Percentiles rank a stretch among this genome's conserved stretches.
phyloP scores from a whole-genome alignment of 2,797 vertebrate genomes.

The Aeoliscus strigatus region DNA sequence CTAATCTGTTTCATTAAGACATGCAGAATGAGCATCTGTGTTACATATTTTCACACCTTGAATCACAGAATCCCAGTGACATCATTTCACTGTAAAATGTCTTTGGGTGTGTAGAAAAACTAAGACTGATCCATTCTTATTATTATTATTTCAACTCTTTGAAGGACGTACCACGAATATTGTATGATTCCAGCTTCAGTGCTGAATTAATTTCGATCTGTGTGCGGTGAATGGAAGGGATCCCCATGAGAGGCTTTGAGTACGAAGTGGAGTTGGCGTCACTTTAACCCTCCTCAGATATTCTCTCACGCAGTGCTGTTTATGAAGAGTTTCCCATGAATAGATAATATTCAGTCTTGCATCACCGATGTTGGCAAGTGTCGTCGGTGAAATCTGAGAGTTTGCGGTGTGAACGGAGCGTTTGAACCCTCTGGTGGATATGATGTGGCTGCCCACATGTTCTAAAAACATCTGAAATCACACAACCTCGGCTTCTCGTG shows the following conservation, averaged over 20 bases:
- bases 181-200: too few relatives aligned
- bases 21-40: slow-evolving; percentile 42
- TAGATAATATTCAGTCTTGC: too few relatives aligned
- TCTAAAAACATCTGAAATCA: not conserved
- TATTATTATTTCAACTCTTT: too few relatives aligned
- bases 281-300: too few relatives aligned
- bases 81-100: too few relatives aligned
- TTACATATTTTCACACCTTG: slow-evolving; percentile 21
- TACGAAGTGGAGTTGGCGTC: too few relatives aligned
- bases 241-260: too few relatives aligned
- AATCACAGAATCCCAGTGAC: too few relatives aligned
- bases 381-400: slow-evolving; percentile 17
- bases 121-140: too few relatives aligned
- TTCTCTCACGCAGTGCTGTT: not conserved
- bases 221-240: not conserved
- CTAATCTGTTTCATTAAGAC: slow-evolving; percentile 38
- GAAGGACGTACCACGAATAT: too few relatives aligned
- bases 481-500: not conserved
- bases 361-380: slow-evolving; percentile 7
- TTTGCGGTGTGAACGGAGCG: slow-evolving; percentile 8
- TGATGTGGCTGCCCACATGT: not conserved
- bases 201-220: not conserved
- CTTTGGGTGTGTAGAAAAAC: too few relatives aligned
- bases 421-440: slow-evolving; percentile 1
- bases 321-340: too few relatives aligned